Evolutionary conservation across 2,113 vertebrate genomes (phyloP).

Genomic region (Tachycineta bicolor): DNA sequence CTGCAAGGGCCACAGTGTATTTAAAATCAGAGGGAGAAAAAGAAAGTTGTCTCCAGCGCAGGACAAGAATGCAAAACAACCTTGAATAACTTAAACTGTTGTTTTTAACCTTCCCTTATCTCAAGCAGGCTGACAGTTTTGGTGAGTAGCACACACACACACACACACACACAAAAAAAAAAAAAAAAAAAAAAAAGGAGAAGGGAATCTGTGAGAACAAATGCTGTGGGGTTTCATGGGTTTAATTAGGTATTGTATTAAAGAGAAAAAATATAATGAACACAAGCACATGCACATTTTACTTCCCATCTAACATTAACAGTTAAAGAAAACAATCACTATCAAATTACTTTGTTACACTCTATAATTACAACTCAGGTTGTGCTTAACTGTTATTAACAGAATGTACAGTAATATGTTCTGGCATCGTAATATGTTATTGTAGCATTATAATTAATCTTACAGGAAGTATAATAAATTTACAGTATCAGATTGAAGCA

Average conservation of each 20-base stretch:
- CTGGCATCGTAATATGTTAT: conserved; percentile 99
- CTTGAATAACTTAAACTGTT: conserved; percentile 90
- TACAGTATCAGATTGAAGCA: conserved; percentile 98
- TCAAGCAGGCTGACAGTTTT: conserved; percentile 79
- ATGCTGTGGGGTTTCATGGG: conserved; percentile 72
- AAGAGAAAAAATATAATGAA: conserved; percentile 83
- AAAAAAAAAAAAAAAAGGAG: conserved; percentile 74
- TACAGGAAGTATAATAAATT: conserved; percentile 99
- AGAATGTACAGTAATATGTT: conserved; percentile 97
- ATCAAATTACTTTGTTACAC: conserved; percentile 92
- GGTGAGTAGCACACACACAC: conserved; percentile 71
- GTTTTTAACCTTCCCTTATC: conserved; percentile 85
- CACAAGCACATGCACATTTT: conserved; percentile 78
- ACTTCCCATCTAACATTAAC: conserved; percentile 83
- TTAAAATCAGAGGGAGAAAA: conserved; percentile 47
- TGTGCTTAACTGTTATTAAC: conserved; percentile 98
- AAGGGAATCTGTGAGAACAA: conserved; percentile 82
- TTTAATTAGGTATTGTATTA: conserved; percentile 87
- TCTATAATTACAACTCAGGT: conserved; percentile 97
- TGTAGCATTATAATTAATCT: conserved; percentile 99
- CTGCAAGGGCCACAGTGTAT: conserved; percentile 53
- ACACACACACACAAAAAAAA: conserved; percentile 69
- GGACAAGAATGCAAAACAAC: conserved; percentile 89
- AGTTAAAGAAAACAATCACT: conserved; percentile 90
- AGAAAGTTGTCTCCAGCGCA: conserved; percentile 67